Evolutionary conservation across 2,888 invertebrate genomes (phyloP).

Genomic region (Sussaba pulchella): DNA sequence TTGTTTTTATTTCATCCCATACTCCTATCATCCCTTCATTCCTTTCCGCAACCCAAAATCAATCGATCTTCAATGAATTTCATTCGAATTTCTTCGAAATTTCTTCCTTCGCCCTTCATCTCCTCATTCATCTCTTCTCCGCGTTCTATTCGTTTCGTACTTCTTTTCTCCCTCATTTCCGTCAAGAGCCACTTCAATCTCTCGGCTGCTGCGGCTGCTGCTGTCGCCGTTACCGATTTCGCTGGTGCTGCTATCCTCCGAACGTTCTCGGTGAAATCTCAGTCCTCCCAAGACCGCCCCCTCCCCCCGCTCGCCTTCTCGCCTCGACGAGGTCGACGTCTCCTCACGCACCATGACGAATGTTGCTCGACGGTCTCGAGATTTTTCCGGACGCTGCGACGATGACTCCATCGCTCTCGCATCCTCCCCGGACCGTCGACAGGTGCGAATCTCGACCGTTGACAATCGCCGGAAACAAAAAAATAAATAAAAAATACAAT

Average conservation of each 20-base stretch:
- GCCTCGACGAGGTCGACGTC: conserved; percentile 77
- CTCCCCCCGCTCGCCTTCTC: background rate
- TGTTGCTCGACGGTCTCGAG: conserved; percentile 73
- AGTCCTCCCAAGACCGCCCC: conserved; percentile 64
- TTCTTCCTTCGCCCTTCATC: conserved; percentile 17
- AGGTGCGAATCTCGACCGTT: background rate
- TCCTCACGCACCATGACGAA: conserved; percentile 80
- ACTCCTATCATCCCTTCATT: no score
- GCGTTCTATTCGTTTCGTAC: conserved; percentile 10
- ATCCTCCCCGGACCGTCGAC: background rate
- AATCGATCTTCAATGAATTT: no score
- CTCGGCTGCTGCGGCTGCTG: conserved; percentile 23
- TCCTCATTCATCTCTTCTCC: conserved; percentile 6
- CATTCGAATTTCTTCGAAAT: no score
- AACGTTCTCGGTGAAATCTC: conserved; percentile 66
- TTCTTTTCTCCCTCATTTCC: conserved; percentile 8
- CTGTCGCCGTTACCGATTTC: background rate
- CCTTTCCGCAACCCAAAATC: no score
- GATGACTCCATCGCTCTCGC: conserved; percentile 12
- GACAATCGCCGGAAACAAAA: no score
- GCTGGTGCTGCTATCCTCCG: conserved; percentile 12
- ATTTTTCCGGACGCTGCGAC: conserved; percentile 28
- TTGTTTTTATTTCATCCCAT: no score
- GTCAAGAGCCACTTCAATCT: conserved; percentile 28
- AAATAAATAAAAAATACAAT: background rate